Evolutionary conservation across 1,140 invertebrate genomes (phyloP), one percentile per base, ranked within the genome.

Genomic region (Magallana ariakensis): DNA sequence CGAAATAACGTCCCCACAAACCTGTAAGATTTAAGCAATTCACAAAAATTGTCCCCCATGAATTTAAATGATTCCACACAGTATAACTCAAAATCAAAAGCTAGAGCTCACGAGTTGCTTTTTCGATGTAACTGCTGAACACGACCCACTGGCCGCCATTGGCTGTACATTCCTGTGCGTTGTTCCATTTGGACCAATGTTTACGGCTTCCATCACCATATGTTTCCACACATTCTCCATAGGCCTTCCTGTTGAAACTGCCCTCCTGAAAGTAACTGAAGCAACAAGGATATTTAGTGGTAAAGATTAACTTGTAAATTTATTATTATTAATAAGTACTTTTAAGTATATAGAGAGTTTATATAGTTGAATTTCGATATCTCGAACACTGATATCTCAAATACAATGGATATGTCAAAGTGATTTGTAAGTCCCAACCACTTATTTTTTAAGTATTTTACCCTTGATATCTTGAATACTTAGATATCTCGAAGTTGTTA

Each of bases 121-220:
- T 94, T 87, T 94, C 94, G 19, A 94, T 88, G 84, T 93, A 94
- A 88, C 92, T 94, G 87, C 91, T 87, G 10, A 94, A 89, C n/a
- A 85, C 75, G 0, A 88, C 80, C 94, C 94, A 94, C 11, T 88
- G 85, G 56, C 92, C 92, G n/a, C 91, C 91, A 87, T 94, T 92
- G 13, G 85, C 85, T 75, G 55, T 87, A 87, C 94, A 94, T 0
- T 92, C 87, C 53, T 46, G 86, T 82, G 91, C 62, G 86, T 93
- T 94, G 87, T 94, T 94, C 89, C 90, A 94, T 9, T 85, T 80
- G 0, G 92, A 94, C 53, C 80, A 88, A 66, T 87, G 85, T 82
- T 91, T 90, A 53, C 91, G 62, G 0, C 80, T 88, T 1, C 89
- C 87, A 13, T 33, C 66, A 0, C 75, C 57, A 33, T 89, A 92